Conservation (phyloP, 2,797 vertebrate species). For the Limnodromus scolopaceus region DNA sequence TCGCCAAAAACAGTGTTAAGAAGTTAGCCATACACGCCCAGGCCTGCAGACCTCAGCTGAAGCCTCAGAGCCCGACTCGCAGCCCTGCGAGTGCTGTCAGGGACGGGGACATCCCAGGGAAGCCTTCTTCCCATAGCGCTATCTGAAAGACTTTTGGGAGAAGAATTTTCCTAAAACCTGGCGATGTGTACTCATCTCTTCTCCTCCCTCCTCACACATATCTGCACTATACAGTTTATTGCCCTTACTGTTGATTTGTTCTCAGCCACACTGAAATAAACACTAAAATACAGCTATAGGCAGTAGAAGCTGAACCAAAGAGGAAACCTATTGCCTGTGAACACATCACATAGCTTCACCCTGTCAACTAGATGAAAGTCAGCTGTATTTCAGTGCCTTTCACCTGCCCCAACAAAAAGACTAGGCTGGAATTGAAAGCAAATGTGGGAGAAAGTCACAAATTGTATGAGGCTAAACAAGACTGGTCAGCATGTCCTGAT, state of each 20-base stretch:
- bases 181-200: neutral
- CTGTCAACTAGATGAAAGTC: neutral
- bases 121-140: neutral
- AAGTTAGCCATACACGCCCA: accelerated
- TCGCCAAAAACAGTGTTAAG: neutral
- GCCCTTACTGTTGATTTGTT: neutral
- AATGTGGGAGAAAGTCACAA: neutral
- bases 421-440: neutral
- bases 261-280: neutral
- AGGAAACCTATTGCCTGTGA: neutral
- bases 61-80: accelerated
- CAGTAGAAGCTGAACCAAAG: neutral
- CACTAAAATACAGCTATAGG: neutral
- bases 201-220: neutral
- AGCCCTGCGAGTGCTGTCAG: neutral
- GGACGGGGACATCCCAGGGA: accelerated
- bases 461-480: neutral
- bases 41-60: neutral
- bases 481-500: neutral
- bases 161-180: neutral
- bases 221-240: neutral
- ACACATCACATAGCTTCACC: neutral
- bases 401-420: neutral
- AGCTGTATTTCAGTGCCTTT: neutral
- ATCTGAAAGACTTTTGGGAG: neutral